phyloP scores from a whole-genome alignment of 2,888 invertebrate species.

The Phytoseiulus persimilis region DNA sequence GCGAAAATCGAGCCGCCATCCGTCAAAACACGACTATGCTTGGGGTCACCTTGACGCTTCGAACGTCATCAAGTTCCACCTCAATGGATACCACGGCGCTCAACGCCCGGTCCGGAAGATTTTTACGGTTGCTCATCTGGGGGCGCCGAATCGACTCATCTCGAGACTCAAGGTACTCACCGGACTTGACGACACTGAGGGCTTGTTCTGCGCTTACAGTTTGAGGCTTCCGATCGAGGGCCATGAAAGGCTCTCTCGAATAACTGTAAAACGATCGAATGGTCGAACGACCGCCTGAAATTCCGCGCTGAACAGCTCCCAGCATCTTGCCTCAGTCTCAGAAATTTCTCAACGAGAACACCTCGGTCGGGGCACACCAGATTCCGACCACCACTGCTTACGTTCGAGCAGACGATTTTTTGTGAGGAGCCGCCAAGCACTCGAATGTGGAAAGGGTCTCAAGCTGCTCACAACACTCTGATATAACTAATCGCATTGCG shows the following conservation, averaged over 20 bases:
- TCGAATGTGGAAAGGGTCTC: neutral
- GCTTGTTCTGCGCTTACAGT: slow-evolving; percentile 67
- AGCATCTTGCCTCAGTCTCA: neutral
- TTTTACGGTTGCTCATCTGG: too few relatives aligned
- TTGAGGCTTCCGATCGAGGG: slow-evolving; percentile 64
- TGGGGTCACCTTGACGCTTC: neutral
- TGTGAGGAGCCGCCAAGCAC: neutral
- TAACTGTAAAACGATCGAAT: slow-evolving; percentile 51
- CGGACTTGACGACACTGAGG: slow-evolving; percentile 68
- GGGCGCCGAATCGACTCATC: too few relatives aligned
- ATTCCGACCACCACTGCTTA: neutral
- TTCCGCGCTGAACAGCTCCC: neutral
- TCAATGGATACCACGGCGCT: neutral
- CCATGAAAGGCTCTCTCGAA: slow-evolving; percentile 70
- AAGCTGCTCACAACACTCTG: neutral
- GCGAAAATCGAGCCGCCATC: neutral
- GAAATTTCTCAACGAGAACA: neutral
- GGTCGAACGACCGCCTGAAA: neutral
- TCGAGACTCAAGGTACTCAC: slow-evolving; percentile 54
- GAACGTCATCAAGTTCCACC: neutral
- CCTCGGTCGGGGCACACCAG: neutral
- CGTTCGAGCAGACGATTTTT: neutral
- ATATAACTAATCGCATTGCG: neutral
- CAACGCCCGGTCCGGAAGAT: neutral
- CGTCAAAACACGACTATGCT: neutral